Conservation (phyloP, 64 coral and sea anemone genomes). For the Montipora cactus region DNA sequence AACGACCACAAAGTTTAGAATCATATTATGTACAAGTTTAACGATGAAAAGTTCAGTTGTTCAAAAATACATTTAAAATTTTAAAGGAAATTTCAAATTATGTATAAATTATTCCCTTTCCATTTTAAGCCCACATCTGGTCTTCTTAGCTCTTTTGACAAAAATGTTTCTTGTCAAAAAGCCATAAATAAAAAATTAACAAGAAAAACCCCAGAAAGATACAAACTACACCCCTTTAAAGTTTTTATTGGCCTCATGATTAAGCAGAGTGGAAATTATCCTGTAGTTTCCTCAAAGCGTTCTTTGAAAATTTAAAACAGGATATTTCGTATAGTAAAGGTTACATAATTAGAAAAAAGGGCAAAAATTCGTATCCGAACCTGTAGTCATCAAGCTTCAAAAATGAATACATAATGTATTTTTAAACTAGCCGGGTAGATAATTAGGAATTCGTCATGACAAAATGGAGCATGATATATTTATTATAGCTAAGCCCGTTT, state of each 20-base stretch:
- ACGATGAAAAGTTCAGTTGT: not conserved
- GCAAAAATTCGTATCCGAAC: not conserved
- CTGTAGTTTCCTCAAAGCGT: not conserved
- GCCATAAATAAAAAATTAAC: not conserved
- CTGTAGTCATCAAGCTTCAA: not conserved
- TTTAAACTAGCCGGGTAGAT: not conserved
- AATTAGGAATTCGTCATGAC: not conserved
- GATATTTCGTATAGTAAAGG: too few species aligned
- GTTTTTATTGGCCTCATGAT: not conserved
- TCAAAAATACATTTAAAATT: conserved; percentile 3
- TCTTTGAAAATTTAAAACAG: not conserved
- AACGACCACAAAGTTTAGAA: not conserved
- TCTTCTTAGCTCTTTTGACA: not conserved
- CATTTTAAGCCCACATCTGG: conserved; percentile 9
- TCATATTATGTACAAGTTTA: not conserved
- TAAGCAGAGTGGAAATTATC: not conserved
- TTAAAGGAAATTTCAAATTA: conserved; percentile 8
- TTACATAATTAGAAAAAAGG: conserved; percentile 28
- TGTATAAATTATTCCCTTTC: conserved; percentile 5
- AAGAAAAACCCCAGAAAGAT: not conserved
- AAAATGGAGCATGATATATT: not conserved
- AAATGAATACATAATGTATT: conserved; percentile 14
- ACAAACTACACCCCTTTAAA: conserved; percentile 8
- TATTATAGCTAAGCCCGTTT: not conserved
- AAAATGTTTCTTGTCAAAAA: conserved; percentile 1